These are phyloP conservation scores for Otis tarda DNA, from an alignment of 2,113 vertebrate species.

Conservation along the genomic window DNA sequence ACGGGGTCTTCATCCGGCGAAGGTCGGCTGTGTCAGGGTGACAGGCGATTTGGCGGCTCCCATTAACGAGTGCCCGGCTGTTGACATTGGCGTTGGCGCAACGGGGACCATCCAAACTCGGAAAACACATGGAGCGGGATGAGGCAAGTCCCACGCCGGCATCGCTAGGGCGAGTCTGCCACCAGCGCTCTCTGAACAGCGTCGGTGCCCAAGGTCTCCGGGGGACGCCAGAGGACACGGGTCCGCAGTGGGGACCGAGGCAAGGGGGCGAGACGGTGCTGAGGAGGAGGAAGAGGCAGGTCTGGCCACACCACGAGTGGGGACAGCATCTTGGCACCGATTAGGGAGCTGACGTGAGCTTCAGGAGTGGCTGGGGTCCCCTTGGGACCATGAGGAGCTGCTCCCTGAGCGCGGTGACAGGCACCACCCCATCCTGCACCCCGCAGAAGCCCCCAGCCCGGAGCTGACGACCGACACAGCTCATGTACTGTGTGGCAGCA, in stretches of 20 bases:
- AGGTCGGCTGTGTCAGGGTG: background rate
- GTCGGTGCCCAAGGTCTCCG: background rate
- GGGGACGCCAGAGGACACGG: background rate
- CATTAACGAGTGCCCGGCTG: background rate
- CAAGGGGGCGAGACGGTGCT: accelerated
- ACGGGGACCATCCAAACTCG: accelerated
- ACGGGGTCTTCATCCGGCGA: accelerated
- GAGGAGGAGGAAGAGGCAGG: background rate
- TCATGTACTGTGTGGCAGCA: background rate
- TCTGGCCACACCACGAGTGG: background rate
- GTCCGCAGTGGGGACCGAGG: background rate
- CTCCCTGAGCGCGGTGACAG: accelerated
- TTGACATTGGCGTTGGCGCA: accelerated
- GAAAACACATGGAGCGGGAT: accelerated
- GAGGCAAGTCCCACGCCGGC: accelerated
- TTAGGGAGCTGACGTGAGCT: background rate
- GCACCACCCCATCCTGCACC: background rate
- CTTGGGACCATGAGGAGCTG: background rate
- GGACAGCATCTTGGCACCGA: background rate
- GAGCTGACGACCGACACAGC: background rate
- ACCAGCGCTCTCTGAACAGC: background rate
- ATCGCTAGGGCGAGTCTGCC: background rate
- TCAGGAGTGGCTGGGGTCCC: too few relatives aligned
- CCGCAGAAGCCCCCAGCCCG: background rate
- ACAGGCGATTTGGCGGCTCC: background rate